Evolutionary conservation across 2,888 invertebrate species (phyloP).

Genomic region (Biston stratarius): DNA sequence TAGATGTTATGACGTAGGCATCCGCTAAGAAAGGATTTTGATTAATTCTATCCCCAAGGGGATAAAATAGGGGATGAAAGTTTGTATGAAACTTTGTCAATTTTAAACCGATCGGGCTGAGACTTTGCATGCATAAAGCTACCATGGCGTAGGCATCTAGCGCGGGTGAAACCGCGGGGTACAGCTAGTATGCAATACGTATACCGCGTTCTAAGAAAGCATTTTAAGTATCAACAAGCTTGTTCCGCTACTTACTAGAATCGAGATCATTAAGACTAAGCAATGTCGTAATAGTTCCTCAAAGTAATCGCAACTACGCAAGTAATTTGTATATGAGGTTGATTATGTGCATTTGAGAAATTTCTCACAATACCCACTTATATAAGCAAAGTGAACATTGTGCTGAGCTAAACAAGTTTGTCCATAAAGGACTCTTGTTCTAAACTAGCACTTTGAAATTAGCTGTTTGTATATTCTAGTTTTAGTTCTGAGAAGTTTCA

Average conservation of each 20-base stretch:
- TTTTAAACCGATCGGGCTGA: too few relatives aligned
- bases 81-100: too few relatives aligned
- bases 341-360: constrained; percentile 24
- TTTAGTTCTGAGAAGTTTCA: too few relatives aligned
- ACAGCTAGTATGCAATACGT: too few relatives aligned
- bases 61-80: too few relatives aligned
- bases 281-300: constrained; percentile 34
- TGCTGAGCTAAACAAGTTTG: background rate
- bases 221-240: constrained; percentile 6
- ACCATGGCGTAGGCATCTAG: too few relatives aligned
- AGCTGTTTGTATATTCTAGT: background rate
- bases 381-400: constrained; percentile 2
- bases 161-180: too few relatives aligned
- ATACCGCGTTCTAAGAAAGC: background rate
- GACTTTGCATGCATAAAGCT: too few relatives aligned
- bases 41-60: too few relatives aligned
- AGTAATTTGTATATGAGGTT: constrained; percentile 20
- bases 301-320: constrained; percentile 11
- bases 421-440: too few relatives aligned
- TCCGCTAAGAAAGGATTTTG: too few relatives aligned
- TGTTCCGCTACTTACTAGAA: constrained; percentile 17
- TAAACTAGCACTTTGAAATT: background rate
- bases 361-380: constrained; percentile 2
- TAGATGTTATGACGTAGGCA: too few relatives aligned
- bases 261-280: constrained; percentile 11